Conservation (phyloP, 1,140 invertebrate species). For the Pristionchus pacificus region DNA sequence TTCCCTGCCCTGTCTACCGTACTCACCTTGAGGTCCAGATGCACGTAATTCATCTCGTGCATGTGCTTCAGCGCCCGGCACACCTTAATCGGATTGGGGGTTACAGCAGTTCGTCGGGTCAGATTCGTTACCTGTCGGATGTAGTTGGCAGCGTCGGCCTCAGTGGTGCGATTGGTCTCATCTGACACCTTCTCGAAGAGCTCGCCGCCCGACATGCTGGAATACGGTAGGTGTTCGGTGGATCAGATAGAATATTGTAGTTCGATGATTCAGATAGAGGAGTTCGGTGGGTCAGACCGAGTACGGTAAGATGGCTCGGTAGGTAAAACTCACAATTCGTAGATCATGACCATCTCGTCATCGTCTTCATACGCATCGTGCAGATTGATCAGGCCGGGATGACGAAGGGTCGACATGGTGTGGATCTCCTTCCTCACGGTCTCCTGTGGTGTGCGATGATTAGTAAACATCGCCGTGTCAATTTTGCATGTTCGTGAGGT, state of each 20-base stretch:
- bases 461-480: no score
- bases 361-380: conserved; percentile 99
- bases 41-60: conserved; percentile 99
- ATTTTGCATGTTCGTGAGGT: no score
- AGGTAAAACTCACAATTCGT: conserved; percentile 71
- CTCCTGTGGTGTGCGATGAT: conserved; percentile 65
- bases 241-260: conserved; percentile 21
- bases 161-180: conserved; percentile 94
- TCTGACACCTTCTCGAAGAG: conserved; percentile 95
- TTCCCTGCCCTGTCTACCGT: neutral
- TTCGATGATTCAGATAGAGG: neutral
- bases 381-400: conserved; percentile 91
- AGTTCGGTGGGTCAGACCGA: conserved; percentile 5
- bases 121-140: conserved; percentile 73
- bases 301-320: conserved; percentile 63
- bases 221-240: conserved; percentile 60
- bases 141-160: conserved; percentile 98
- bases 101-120: neutral
- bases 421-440: conserved; percentile 96
- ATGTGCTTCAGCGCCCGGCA: conserved; percentile 96
- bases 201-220: conserved; percentile 84
- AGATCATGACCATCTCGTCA: conserved; percentile 97
- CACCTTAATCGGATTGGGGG: conserved; percentile 60
- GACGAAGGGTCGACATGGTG: conserved; percentile 97
- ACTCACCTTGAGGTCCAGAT: conserved; percentile 69